Evolutionary conservation across 2,888 invertebrate genomes (phyloP).

Genomic region (Andrena praecox): DNA sequence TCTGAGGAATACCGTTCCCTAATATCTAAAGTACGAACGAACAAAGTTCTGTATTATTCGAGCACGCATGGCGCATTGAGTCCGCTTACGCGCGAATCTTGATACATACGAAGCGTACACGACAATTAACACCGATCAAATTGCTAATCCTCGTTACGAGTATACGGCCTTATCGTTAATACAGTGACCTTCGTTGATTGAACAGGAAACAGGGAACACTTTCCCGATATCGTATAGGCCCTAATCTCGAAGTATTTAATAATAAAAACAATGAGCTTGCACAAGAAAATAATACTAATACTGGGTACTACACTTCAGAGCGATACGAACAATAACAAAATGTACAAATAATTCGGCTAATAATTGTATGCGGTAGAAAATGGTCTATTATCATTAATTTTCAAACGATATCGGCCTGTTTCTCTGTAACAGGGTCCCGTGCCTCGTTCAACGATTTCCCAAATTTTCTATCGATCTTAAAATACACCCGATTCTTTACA

Average conservation of each 20-base stretch:
- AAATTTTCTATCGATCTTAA: slow-evolving; percentile 24
- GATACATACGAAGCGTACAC: neutral
- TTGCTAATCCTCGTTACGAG: neutral
- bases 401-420: slow-evolving; percentile 43
- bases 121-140: neutral
- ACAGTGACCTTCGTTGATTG: slow-evolving; percentile 18
- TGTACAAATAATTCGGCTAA: slow-evolving; percentile 27
- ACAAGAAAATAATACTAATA: slow-evolving; percentile 16
- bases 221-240: neutral
- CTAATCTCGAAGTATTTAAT: slow-evolving; percentile 10
- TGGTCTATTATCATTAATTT: neutral
- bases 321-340: neutral
- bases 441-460: slow-evolving; percentile 15
- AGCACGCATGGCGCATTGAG: neutral
- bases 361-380: neutral
- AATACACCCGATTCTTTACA: slow-evolving; percentile 81
- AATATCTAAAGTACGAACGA: slow-evolving; percentile 18
- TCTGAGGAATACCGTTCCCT: slow-evolving; percentile 7
- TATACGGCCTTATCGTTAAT: slow-evolving; percentile 9
- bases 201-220: neutral
- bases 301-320: slow-evolving; percentile 13
- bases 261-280: slow-evolving; percentile 2
- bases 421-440: neutral
- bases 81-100: neutral
- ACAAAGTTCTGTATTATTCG: neutral